Base-by-base conservation (phyloP, 2,113 vertebrate species). In the Nesoenas mayeri region DNA sequence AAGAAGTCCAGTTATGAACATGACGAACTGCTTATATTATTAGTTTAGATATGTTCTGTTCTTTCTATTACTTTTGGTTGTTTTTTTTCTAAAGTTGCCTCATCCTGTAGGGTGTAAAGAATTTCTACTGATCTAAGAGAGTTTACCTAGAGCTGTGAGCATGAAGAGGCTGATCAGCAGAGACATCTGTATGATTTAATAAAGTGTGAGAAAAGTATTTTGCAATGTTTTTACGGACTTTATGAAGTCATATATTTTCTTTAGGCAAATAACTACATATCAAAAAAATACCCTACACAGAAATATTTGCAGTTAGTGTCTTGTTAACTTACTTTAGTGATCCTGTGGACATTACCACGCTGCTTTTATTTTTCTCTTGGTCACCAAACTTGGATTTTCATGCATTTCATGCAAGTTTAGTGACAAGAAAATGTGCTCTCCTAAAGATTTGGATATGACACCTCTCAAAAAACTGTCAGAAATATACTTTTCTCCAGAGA, bases 401-500 rank as follows among this genome's bases (percentile, higher is more conserved):
- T 28, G 24, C 20, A 84, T 83, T 62, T 62, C 24, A 3, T 62
- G 24, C 32, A 69, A 57, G 31, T n/a, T 73, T 25, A 50, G 18
- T 0, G 0, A 42, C 12, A 67, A 77, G 13, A 75, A 65, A 69
- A 29, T 28, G 22, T 0, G 0, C 3, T 65, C 1, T 62, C 4
- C 19, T 34, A 32, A 69, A 17, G 13, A 61, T 15, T 1, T 88
- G 40, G 72, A 44, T 79, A 15, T 25, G n/a, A 12, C 44, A 72
- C 7, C 29, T 89, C 61, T 82, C 40, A 60, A 34, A 42, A 19
- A 71, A 3, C 6, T 50, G 22, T 67, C 15, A 38, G 58, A 56
- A 40, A 25, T 44, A 1, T 2, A 7, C 60, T 75, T 80, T 87
- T 56, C 32, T 91, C 14, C 19, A 82, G 38, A 18, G 29, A 9